Evolutionary conservation across 2,888 invertebrate genomes (phyloP).

Genomic region (Slavum lentiscoides): DNA sequence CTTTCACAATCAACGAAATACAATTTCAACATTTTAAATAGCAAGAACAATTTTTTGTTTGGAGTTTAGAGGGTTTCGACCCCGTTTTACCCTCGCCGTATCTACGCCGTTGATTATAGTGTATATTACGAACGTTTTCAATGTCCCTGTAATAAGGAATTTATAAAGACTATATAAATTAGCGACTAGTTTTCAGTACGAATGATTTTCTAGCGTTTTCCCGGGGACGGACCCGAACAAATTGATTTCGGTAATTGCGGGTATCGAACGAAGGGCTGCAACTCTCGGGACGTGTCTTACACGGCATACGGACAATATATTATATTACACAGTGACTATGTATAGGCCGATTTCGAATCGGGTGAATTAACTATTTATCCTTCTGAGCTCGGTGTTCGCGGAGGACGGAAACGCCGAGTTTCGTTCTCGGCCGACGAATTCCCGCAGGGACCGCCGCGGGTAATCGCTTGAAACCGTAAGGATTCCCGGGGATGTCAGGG

Average conservation of each 20-base stretch:
- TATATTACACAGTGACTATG: neutral
- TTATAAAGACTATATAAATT: too few species aligned
- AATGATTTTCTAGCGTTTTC: neutral
- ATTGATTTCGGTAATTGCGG: neutral
- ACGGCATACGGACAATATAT: neutral
- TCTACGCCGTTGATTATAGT: too few species aligned
- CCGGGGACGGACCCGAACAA: neutral
- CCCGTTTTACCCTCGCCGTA: too few species aligned
- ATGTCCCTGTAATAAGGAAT: too few species aligned
- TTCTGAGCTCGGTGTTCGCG: neutral
- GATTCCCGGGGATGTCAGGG: neutral
- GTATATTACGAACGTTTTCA: too few species aligned
- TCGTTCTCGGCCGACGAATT: neutral
- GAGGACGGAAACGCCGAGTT: neutral
- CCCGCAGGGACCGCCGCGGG: neutral
- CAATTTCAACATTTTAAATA: too few species aligned
- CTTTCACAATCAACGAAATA: too few species aligned
- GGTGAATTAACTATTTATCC: neutral
- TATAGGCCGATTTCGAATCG: neutral
- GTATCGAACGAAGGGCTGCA: neutral
- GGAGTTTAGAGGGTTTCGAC: too few species aligned
- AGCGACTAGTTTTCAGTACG: too few species aligned
- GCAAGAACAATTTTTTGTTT: too few species aligned
- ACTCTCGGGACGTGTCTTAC: slow-evolving; percentile 4
- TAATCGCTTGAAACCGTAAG: neutral